Evolutionary conservation across 64 coral and sea anemone genomes (phyloP).

Genomic region (Actinia tenebrosa): DNA sequence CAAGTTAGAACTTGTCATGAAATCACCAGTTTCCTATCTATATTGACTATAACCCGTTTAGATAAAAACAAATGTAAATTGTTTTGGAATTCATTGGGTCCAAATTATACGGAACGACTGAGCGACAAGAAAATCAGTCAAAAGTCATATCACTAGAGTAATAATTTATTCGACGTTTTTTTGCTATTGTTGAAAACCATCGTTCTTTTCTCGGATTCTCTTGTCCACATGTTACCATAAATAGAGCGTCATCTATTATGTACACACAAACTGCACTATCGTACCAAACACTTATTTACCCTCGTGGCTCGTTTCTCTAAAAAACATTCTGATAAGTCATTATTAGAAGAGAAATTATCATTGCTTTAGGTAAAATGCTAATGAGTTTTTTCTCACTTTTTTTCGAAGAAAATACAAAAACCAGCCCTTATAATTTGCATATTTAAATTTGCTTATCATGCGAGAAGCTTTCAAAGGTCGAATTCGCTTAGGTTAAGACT

Average conservation of each 20-base stretch:
- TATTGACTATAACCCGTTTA: neutral
- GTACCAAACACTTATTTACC: neutral
- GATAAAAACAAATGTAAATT: neutral
- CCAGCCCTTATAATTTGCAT: slow-evolving; percentile 2
- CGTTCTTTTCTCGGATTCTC: neutral
- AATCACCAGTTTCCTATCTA: neutral
- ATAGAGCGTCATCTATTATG: neutral
- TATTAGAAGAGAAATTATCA: neutral
- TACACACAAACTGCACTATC: slow-evolving; percentile 9
- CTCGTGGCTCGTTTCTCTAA: neutral
- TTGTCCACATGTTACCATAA: neutral
- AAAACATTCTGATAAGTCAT: neutral
- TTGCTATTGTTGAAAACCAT: neutral
- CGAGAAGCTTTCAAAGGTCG: slow-evolving; percentile 12
- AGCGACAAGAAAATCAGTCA: neutral
- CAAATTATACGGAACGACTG: neutral
- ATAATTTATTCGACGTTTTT: neutral
- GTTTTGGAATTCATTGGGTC: neutral
- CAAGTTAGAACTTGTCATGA: neutral
- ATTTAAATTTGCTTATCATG: slow-evolving; percentile 16
- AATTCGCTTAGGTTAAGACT: neutral
- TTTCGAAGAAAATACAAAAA: neutral
- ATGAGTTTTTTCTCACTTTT: neutral
- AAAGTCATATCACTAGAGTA: neutral
- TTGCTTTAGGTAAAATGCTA: neutral